Conservation (phyloP, 2,888 invertebrate genomes). For the Apodemia zela region DNA sequence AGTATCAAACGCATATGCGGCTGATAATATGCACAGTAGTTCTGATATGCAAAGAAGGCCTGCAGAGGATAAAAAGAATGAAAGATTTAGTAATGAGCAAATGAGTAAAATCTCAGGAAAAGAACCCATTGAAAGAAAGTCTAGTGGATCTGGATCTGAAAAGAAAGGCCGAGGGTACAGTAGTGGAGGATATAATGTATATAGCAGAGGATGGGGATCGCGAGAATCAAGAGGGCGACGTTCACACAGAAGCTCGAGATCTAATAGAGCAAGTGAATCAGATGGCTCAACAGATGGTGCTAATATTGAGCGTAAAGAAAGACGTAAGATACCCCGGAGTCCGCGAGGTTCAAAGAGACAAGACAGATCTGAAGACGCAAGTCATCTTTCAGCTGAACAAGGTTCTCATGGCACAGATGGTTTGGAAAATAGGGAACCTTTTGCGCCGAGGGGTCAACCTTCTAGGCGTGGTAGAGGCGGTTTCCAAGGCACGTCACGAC, state of each 20-base stretch:
- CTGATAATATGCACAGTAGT: slow-evolving; percentile 45
- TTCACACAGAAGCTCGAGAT: slow-evolving; percentile 68
- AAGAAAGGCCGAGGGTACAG: slow-evolving; percentile 77
- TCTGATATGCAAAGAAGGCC: slow-evolving; percentile 49
- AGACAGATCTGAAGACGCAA: slow-evolving; percentile 78
- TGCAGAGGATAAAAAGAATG: slow-evolving; percentile 59
- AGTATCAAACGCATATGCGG: slow-evolving; percentile 45
- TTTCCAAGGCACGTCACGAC: slow-evolving; percentile 65
- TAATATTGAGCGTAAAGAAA: slow-evolving; percentile 73
- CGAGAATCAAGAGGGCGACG: slow-evolving; percentile 74
- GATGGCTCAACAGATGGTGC: slow-evolving; percentile 88
- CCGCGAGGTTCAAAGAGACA: slow-evolving; percentile 82
- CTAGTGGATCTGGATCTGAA: slow-evolving; percentile 69
- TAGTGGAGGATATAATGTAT: slow-evolving; percentile 61
- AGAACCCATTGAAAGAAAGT: slow-evolving; percentile 70
- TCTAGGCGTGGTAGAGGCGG: slow-evolving; percentile 90
- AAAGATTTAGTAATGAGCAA: slow-evolving; percentile 58
- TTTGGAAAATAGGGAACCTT: slow-evolving; percentile 83
- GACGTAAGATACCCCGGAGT: slow-evolving; percentile 74
- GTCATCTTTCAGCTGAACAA: slow-evolving; percentile 45
- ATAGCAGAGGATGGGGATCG: slow-evolving; percentile 72
- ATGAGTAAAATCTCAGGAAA: slow-evolving; percentile 69
- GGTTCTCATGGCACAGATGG: slow-evolving; percentile 43
- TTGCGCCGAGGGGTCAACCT: slow-evolving; percentile 93
- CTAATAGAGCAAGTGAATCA: slow-evolving; percentile 83